Evolutionary conservation across 2,113 vertebrate species (phyloP).

Genomic region (Numida meleagris): DNA sequence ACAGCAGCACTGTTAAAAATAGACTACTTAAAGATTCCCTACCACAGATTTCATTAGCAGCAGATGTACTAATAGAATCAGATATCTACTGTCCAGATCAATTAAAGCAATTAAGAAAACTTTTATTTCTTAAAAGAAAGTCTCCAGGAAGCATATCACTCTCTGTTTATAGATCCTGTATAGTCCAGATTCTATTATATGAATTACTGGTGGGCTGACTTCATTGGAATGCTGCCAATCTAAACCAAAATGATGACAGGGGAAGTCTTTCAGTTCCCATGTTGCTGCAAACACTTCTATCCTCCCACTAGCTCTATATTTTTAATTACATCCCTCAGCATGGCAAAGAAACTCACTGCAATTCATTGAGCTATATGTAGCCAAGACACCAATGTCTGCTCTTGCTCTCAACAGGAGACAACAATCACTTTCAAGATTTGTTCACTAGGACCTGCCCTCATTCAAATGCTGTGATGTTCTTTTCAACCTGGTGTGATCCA

Average conservation of each 20-base stretch:
- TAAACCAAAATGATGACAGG: background rate
- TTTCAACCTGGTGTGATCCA: background rate
- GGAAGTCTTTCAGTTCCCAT: background rate
- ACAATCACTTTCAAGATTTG: background rate
- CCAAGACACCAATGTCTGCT: background rate
- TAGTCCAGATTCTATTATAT: background rate
- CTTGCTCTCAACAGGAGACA: background rate
- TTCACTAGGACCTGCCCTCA: background rate
- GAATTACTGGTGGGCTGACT: background rate
- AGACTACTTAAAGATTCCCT: background rate
- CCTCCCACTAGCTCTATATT: background rate
- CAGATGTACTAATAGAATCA: background rate
- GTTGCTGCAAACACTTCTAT: background rate
- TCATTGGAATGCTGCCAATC: background rate
- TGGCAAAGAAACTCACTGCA: background rate
- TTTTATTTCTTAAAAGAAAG: background rate
- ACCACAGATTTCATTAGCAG: slow-evolving; percentile 5
- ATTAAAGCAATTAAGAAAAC: slow-evolving; percentile 17
- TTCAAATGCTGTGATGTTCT: background rate
- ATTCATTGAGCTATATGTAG: background rate
- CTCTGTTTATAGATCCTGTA: background rate
- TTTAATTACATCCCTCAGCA: background rate
- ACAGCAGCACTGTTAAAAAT: slow-evolving; percentile 38
- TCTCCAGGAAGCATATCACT: background rate
- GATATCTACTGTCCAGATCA: background rate